These are phyloP conservation scores for Cardinalis cardinalis DNA, from an alignment of 2,113 vertebrate species.

Conservation along the genomic window DNA sequence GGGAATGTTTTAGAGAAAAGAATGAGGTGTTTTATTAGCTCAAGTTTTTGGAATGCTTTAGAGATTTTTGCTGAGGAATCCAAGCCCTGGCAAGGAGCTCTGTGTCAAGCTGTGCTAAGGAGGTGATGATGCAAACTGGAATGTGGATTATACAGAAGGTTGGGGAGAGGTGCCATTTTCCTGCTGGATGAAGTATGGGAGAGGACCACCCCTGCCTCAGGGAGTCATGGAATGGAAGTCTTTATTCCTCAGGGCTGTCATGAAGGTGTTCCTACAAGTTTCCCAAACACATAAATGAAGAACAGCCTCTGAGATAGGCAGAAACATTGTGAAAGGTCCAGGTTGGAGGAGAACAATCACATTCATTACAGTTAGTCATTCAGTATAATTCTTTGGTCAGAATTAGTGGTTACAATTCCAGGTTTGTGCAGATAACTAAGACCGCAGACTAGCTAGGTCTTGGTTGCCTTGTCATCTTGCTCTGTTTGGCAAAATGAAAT, in stretches of 20 bases:
- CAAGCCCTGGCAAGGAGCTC: not conserved
- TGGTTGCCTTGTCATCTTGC: not conserved
- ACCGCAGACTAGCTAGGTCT: not conserved
- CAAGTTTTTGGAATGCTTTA: not conserved
- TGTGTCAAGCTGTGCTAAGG: not conserved
- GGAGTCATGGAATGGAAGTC: not conserved
- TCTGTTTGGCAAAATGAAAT: not conserved
- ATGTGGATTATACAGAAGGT: not conserved
- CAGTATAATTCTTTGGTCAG: not conserved
- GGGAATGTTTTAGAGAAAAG: not conserved
- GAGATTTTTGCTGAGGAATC: not conserved
- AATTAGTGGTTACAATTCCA: not conserved
- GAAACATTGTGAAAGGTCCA: not conserved
- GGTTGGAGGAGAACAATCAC: not conserved
- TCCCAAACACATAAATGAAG: not conserved
- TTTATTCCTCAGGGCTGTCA: not conserved
- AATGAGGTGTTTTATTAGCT: not conserved
- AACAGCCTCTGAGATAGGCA: not conserved
- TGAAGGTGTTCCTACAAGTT: not conserved
- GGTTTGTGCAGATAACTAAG: not conserved
- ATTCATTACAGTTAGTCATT: not conserved
- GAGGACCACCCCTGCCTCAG: not conserved
- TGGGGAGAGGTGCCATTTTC: not conserved
- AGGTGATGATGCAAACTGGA: not conserved
- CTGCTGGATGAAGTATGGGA: not conserved